Conservation (phyloP, 2,797 vertebrate species). For the Cossypha dichroa region DNA sequence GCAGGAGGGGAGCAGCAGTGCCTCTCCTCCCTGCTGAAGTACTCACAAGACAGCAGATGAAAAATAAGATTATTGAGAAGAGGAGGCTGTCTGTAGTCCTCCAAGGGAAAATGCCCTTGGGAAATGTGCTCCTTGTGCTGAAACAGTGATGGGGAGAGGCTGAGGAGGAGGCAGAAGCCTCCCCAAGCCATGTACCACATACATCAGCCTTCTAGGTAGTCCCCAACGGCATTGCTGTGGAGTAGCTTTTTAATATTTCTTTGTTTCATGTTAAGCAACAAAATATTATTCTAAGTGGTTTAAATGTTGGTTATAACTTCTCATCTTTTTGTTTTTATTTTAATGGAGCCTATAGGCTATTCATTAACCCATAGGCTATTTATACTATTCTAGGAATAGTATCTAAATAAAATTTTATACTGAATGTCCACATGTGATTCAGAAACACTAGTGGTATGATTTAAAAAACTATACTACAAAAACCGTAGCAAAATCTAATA, state of each 20-base stretch:
- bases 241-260: background rate
- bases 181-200: background rate
- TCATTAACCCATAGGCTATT: background rate
- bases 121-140: background rate
- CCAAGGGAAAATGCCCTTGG: background rate
- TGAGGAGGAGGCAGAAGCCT: background rate
- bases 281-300: background rate
- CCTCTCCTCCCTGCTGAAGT: background rate
- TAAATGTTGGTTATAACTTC: background rate
- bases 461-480: background rate
- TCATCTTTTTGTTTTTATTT: background rate
- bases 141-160: background rate
- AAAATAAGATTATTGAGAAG: background rate
- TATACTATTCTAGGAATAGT: background rate
- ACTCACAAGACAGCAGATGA: accelerated
- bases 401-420: background rate
- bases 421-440: background rate
- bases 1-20: background rate
- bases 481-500: background rate
- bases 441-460: background rate
- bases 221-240: accelerated
- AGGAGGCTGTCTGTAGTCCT: background rate
- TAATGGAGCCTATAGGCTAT: background rate
- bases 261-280: background rate
- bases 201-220: background rate